A percentile compares a stretch with the other conserved stretches of the same genome.
These are phyloP conservation scores for Monopterus albus DNA, from an alignment of 2,113 vertebrate genomes.

Conservation along the genomic window DNA sequence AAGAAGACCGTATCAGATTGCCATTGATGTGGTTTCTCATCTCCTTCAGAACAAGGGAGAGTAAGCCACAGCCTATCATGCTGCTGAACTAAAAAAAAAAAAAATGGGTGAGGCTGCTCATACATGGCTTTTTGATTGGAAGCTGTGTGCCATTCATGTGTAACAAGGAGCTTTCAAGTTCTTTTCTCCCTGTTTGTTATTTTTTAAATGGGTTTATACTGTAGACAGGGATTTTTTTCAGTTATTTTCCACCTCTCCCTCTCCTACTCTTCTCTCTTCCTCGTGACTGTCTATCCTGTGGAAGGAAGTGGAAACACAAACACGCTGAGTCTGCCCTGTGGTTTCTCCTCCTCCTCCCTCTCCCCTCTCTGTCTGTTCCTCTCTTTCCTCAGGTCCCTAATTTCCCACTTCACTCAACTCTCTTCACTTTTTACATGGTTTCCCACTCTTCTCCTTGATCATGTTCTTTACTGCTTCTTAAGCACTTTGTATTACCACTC, in stretches of 20 bases:
- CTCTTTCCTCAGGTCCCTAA: slow-evolving; percentile 13
- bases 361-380: slow-evolving; percentile 26
- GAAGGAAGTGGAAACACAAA: slow-evolving; percentile 75
- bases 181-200: slow-evolving; percentile 15
- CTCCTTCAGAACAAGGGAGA: slow-evolving; percentile 23
- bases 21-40: slow-evolving; percentile 42
- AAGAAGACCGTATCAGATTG: slow-evolving; percentile 16
- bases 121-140: slow-evolving; percentile 40
- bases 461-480: slow-evolving; percentile 1
- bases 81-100: not conserved
- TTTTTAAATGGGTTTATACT: slow-evolving; percentile 20
- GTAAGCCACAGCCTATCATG: not conserved
- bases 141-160: slow-evolving; percentile 22
- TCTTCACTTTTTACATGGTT: slow-evolving; percentile 12
- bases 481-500: slow-evolving; percentile 3
- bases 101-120: slow-evolving; percentile 28
- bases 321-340: slow-evolving; percentile 73
- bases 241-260: slow-evolving; percentile 61
- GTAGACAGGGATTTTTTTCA: slow-evolving; percentile 19
- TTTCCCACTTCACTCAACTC: slow-evolving; percentile 10
- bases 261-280: slow-evolving; percentile 47
- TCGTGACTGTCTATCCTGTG: slow-evolving; percentile 62
- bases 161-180: slow-evolving; percentile 1
- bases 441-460: not conserved
- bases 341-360: slow-evolving; percentile 46